Evolutionary conservation across 2,113 vertebrate genomes (phyloP).

Genomic region (Pelodiscus sinensis): DNA sequence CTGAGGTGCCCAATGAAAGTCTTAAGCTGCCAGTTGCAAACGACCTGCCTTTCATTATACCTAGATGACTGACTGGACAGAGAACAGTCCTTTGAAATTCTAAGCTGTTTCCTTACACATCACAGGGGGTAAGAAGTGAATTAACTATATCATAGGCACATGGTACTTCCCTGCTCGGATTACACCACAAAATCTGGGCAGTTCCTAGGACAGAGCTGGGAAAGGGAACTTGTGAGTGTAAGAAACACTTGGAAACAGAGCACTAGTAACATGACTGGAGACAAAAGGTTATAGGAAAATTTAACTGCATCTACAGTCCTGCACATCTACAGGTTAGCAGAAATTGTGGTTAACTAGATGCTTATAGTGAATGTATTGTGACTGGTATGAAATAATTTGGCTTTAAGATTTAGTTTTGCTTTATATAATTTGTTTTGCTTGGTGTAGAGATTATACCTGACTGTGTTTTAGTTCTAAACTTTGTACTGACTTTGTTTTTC

Average conservation of each 20-base stretch:
- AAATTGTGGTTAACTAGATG: neutral
- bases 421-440: constrained; percentile 1
- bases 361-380: neutral
- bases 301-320: constrained; percentile 6
- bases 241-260: constrained; percentile 60
- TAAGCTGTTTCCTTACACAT: constrained; percentile 52
- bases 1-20: neutral
- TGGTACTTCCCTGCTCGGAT: constrained; percentile 76
- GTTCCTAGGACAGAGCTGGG: constrained; percentile 65
- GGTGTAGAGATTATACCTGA: neutral
- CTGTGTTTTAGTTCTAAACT: neutral
- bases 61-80: constrained; percentile 18
- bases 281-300: constrained; percentile 66
- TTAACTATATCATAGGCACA: constrained; percentile 73
- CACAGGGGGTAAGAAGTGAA: constrained; percentile 55
- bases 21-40: neutral
- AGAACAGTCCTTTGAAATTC: constrained; percentile 50
- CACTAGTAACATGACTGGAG: constrained; percentile 64
- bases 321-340: constrained; percentile 43
- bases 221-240: constrained; percentile 58
- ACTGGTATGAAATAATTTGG: constrained; percentile 3
- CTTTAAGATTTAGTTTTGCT: constrained; percentile 35
- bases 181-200: constrained; percentile 76
- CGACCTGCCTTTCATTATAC: constrained; percentile 13
- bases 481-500: constrained; percentile 6